Evolutionary conservation across 2,113 vertebrate species (phyloP).

Genomic region (Lates calcarifer): DNA sequence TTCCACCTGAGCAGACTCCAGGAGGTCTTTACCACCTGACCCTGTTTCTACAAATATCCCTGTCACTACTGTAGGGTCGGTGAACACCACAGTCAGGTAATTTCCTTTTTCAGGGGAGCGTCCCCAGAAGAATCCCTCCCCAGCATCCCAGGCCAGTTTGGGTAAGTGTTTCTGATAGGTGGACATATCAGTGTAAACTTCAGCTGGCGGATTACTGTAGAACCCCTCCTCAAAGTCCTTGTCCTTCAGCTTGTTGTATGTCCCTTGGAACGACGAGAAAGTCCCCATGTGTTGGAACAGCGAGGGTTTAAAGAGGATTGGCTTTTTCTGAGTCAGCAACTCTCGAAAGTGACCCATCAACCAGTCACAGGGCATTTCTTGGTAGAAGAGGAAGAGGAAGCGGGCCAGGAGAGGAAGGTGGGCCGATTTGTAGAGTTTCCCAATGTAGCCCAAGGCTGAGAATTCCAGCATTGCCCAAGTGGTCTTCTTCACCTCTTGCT

Average conservation of each 20-base stretch:
- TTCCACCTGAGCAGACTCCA: conserved; percentile 82
- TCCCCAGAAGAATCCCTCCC: conserved; percentile 83
- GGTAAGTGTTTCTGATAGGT: conserved; percentile 67
- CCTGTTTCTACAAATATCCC: conserved; percentile 85
- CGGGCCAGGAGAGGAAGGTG: conserved; percentile 85
- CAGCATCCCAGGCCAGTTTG: conserved; percentile 81
- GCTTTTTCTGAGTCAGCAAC: conserved; percentile 85
- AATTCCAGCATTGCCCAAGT: conserved; percentile 91
- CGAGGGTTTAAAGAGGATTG: conserved; percentile 86
- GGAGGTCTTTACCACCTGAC: conserved; percentile 65
- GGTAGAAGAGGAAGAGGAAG: conserved; percentile 91
- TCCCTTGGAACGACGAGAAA: conserved; percentile 85
- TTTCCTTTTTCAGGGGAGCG: conserved; percentile 80
- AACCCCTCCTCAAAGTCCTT: conserved; percentile 77
- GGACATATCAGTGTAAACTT: conserved; percentile 82
- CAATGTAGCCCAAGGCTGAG: conserved; percentile 89
- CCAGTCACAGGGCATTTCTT: conserved; percentile 90
- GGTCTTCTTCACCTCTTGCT: conserved; percentile 60
- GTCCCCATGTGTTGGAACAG: conserved; percentile 88
- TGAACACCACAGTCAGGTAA: conserved; percentile 82
- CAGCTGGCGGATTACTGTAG: conserved; percentile 83
- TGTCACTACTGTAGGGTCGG: conserved; percentile 66
- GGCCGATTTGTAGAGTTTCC: conserved; percentile 88
- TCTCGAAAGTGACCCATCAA: conserved; percentile 86
- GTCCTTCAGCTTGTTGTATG: conserved; percentile 84